A percentile compares a stretch with the other conserved stretches of the same genome.
Evolutionary conservation across 2,113 vertebrate genomes (phyloP).

Genomic region (Sander lucioperca): DNA sequence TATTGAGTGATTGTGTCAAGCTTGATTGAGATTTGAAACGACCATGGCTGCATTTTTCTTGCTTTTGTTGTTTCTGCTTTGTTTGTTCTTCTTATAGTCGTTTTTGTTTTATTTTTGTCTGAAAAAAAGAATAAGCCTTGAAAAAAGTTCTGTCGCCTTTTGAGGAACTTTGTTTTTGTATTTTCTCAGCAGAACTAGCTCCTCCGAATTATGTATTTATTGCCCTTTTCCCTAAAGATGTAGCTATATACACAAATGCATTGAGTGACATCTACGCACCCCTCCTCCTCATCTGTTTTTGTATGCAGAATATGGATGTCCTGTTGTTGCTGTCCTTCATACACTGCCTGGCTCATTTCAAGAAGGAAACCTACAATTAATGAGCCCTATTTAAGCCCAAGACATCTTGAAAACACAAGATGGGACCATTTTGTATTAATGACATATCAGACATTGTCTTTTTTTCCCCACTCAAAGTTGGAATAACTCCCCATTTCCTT

Average conservation of each 20-base stretch:
- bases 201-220: slow-evolving; percentile 81
- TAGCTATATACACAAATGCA: slow-evolving; percentile 86
- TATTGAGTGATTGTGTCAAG: slow-evolving; percentile 94
- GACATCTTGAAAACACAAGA: slow-evolving; percentile 95
- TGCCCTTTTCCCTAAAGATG: slow-evolving; percentile 83
- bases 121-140: slow-evolving; percentile 84
- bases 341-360: slow-evolving; percentile 91
- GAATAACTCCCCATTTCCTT: slow-evolving; percentile 89
- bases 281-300: slow-evolving; percentile 84
- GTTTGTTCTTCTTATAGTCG: slow-evolving; percentile 86
- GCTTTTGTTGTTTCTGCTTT: slow-evolving; percentile 93
- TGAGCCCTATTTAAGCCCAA: slow-evolving; percentile 80
- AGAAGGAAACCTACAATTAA: slow-evolving; percentile 82
- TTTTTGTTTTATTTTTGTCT: slow-evolving; percentile 88
- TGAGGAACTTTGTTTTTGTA: slow-evolving; percentile 82
- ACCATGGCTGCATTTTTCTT: slow-evolving; percentile 94
- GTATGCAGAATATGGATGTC: slow-evolving; percentile 87
- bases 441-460: slow-evolving; percentile 91
- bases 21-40: slow-evolving; percentile 94
- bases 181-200: slow-evolving; percentile 81
- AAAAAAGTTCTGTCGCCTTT: slow-evolving; percentile 84
- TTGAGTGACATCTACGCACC: slow-evolving; percentile 85
- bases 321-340: slow-evolving; percentile 92
- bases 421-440: slow-evolving; percentile 94
- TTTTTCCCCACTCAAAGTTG: slow-evolving; percentile 83